phyloP scores from a whole-genome alignment of 2,888 invertebrate genomes.

The Euzetes globulus region DNA sequence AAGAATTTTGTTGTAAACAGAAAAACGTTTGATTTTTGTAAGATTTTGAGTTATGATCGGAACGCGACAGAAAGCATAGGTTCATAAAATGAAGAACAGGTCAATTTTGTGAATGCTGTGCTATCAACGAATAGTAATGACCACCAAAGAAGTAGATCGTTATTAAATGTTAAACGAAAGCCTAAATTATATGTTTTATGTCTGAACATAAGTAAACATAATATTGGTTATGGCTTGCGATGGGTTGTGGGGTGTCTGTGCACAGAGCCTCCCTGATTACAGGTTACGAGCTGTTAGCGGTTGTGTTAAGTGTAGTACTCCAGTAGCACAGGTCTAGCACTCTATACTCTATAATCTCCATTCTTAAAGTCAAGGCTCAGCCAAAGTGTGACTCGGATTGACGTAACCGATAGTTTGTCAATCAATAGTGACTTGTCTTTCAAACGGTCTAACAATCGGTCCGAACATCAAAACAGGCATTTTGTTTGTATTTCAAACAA shows the following conservation, averaged over 20 bases:
- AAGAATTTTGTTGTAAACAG: neutral
- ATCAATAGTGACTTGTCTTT: constrained; percentile 9
- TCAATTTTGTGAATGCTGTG: neutral
- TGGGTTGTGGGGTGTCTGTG: constrained; percentile 26
- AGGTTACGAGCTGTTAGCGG: constrained; percentile 29
- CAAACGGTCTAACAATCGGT: neutral
- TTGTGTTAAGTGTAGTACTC: constrained; percentile 24
- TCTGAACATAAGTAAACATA: constrained; percentile 17
- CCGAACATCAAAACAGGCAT: neutral
- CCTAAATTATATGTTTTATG: constrained; percentile 28
- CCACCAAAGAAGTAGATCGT: constrained; percentile 14
- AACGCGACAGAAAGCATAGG: neutral
- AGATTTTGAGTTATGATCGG: neutral
- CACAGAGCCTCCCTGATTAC: constrained; percentile 18
- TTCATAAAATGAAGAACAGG: neutral
- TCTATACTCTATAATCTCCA: neutral
- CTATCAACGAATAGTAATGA: neutral
- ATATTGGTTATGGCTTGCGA: constrained; percentile 10
- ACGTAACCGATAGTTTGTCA: constrained; percentile 19
- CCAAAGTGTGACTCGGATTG: constrained; percentile 16
- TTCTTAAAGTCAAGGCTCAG: neutral
- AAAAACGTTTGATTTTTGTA: neutral
- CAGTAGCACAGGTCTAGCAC: constrained; percentile 3
- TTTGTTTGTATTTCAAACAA: constrained; percentile 28
- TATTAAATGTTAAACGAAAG: constrained; percentile 21